Percentiles rank a stretch among this genome's conserved stretches.
Evolutionary conservation across 2,888 invertebrate genomes (phyloP).

Genomic region (Leucozona laternaria): DNA sequence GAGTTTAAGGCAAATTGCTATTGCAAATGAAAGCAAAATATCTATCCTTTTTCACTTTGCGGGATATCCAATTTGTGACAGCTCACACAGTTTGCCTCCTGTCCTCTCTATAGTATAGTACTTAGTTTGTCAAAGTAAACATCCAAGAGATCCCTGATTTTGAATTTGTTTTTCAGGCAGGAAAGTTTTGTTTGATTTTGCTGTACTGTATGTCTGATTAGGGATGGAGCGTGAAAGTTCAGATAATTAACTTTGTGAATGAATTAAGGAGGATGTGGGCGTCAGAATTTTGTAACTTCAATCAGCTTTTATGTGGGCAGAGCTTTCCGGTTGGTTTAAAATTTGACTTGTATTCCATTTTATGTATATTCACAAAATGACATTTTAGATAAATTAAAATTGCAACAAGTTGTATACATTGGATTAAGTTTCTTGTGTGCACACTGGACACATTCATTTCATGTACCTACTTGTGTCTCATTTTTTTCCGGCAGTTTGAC

Average conservation of each 20-base stretch:
- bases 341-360: background rate
- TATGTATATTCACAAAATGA: no score
- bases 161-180: constrained; percentile 9
- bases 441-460: no score
- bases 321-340: background rate
- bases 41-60: constrained; percentile 12
- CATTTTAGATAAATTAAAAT: no score
- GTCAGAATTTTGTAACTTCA: background rate
- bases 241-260: constrained; percentile 29
- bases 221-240: constrained; percentile 32
- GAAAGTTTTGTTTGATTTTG: constrained; percentile 19
- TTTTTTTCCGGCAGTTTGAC: no score
- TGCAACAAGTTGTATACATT: no score
- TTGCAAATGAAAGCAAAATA: constrained; percentile 26
- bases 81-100: constrained; percentile 25
- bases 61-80: constrained; percentile 45
- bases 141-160: constrained; percentile 12
- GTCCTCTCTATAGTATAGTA: background rate
- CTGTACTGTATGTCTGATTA: constrained; percentile 11
- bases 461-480: no score
- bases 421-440: no score
- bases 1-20: constrained; percentile 13
- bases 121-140: constrained; percentile 18
- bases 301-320: background rate
- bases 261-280: background rate